These are phyloP conservation scores for Drosophila pachea DNA, from an alignment of 1,140 invertebrate species.

Conservation along the genomic window DNA sequence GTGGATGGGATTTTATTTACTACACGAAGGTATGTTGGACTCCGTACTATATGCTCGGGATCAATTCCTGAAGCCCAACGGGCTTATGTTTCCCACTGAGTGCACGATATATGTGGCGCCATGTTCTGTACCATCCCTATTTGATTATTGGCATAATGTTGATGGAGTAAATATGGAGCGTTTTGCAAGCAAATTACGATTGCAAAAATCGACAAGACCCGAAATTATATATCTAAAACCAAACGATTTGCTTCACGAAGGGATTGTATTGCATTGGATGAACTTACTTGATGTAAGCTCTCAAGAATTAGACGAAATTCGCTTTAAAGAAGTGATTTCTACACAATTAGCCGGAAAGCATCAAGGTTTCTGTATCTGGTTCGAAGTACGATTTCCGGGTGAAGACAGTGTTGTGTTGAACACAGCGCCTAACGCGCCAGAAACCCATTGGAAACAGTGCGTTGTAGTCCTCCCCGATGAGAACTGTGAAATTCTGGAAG, in stretches of 20 bases:
- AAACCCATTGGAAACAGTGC: conserved; percentile 99
- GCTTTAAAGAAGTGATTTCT: conserved; percentile 79
- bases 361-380: conserved; percentile 87
- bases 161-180: conserved; percentile 81
- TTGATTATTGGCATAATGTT: conserved; percentile 82
- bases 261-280: conserved; percentile 81
- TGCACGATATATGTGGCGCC: conserved; percentile 83
- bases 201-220: conserved; percentile 81
- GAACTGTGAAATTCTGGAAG: conserved; percentile 79
- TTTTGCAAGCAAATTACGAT: conserved; percentile 80
- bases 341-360: conserved; percentile 82
- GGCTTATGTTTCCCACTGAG: conserved; percentile 84
- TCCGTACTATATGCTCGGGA: conserved; percentile 94
- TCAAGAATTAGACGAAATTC: conserved; percentile 80
- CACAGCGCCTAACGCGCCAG: conserved; percentile 86
- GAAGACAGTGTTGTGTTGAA: conserved; percentile 82
- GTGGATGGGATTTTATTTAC: conserved; percentile 99
- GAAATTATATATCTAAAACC: conserved; percentile 79
- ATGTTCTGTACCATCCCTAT: conserved; percentile 84
- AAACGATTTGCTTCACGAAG: conserved; percentile 80
- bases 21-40: conserved; percentile 99
- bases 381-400: conserved; percentile 82
- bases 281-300: conserved; percentile 80
- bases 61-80: conserved; percentile 90
- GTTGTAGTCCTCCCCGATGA: conserved; percentile 86